These are phyloP conservation scores for Bufo bufo DNA, from an alignment of 2,113 vertebrate genomes.

Conservation along the genomic window DNA sequence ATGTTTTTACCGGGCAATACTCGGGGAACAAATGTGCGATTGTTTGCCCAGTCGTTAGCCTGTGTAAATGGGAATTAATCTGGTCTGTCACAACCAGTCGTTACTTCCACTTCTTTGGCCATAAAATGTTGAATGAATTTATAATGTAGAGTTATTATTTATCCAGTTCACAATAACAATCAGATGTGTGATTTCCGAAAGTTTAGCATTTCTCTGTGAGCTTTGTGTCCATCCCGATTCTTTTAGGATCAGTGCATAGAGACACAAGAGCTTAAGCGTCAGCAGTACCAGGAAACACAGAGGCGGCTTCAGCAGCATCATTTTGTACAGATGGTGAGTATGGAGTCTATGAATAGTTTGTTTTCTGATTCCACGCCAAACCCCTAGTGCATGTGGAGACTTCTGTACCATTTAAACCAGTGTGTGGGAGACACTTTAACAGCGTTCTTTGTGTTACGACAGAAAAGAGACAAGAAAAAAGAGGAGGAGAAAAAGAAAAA, in stretches of 20 bases:
- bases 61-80: too few relatives aligned
- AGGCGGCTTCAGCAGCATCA: slow-evolving; percentile 82
- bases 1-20: too few relatives aligned
- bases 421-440: background rate
- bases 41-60: too few relatives aligned
- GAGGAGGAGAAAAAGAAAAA: slow-evolving; percentile 88
- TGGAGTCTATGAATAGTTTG: slow-evolving; percentile 44
- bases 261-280: slow-evolving; percentile 76
- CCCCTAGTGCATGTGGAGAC: background rate
- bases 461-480: slow-evolving; percentile 90
- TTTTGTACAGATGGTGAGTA: slow-evolving; percentile 85
- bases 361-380: background rate
- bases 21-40: too few relatives aligned
- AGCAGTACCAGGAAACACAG: slow-evolving; percentile 71
- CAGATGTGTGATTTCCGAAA: too few relatives aligned
- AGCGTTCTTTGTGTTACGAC: slow-evolving; percentile 63
- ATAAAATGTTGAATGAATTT: too few relatives aligned
- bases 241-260: slow-evolving; percentile 87
- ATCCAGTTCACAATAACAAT: too few relatives aligned
- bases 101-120: too few relatives aligned
- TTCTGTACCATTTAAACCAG: background rate
- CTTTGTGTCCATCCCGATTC: slow-evolving; percentile 40
- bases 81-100: too few relatives aligned
- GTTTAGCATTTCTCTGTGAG: too few relatives aligned
- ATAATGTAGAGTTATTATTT: too few relatives aligned